phyloP scores from a whole-genome alignment of 2,888 invertebrate species.

The Hydrotaea cyrtoneurina region DNA sequence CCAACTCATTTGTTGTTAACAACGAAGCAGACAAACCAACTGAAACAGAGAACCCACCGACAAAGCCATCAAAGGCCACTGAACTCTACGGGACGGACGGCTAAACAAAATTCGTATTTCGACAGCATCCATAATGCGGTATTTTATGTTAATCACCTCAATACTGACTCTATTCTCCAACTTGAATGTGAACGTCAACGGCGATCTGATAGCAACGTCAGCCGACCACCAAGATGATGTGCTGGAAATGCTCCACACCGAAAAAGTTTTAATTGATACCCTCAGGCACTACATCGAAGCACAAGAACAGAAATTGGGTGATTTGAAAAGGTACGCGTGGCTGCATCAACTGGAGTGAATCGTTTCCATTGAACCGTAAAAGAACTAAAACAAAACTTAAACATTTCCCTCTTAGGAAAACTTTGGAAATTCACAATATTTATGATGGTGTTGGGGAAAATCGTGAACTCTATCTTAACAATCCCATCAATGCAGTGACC shows the following conservation, averaged over 20 bases:
- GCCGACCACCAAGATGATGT: constrained; percentile 68
- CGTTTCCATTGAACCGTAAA: too few species aligned
- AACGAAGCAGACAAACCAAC: not conserved
- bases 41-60: not conserved
- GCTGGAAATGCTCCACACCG: constrained; percentile 71
- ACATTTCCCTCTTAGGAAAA: constrained; percentile 63
- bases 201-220: constrained; percentile 29
- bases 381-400: not conserved
- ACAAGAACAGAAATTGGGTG: constrained; percentile 71
- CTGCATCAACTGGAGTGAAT: not conserved
- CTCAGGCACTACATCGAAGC: constrained; percentile 73
- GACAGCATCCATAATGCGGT: constrained; percentile 32
- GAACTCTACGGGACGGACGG: constrained; percentile 63
- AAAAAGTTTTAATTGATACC: constrained; percentile 72
- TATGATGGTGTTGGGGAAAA: constrained; percentile 70
- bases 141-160: constrained; percentile 32
- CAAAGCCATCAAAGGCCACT: constrained; percentile 58
- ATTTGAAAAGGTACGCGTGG: constrained; percentile 69
- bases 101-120: not conserved
- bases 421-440: constrained; percentile 70
- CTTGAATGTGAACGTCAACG: not conserved
- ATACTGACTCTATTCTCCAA: not conserved
- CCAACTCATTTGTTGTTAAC: constrained; percentile 9
- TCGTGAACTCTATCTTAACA: constrained; percentile 82
- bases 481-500: constrained; percentile 96